Evolutionary conservation across 1,140 invertebrate genomes (phyloP), one percentile per base, ranked within the genome.

Genomic region (Bombyx mandarina): DNA sequence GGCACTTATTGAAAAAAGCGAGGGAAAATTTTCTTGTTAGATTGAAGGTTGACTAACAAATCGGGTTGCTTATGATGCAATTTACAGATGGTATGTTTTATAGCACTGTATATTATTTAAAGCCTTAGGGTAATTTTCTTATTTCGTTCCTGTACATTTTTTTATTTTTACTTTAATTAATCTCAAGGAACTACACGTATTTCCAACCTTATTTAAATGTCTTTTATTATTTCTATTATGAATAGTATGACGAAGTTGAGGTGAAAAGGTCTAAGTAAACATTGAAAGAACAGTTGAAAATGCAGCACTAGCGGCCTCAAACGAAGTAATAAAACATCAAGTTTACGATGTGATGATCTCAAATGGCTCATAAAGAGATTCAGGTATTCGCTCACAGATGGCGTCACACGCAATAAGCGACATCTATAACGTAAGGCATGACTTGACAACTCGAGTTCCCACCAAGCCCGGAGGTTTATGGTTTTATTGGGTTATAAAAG

Each of bases 401-500:
- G 81, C 87, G 73, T 61, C 71, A 63, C 46, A 44, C 60, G 59
- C 57, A 56, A 71, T 65, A 58, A 63, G 62, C 79, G 79, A 75
- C 81, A 78, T 81, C 80, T 85, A 81, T 71, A 69, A 61, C 65
- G 63, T 61, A 63, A 63, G 48, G 42, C 61, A 60, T 65, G 62
- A 78, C 9, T 42, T 48, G 9, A 7, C 48, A 54, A 18, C 18
- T 45, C 3, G n/a, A 12, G 10, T 18, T 8, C 18, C 18, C 54
- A 49, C 18, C 54, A 49, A 56, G 7, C 35, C 22, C 49, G 35
- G 51, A 52, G 9, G 12, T 49, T 56, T 78, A 81, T 84, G 77
- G 74, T 85, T 85, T 87, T 87, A 87, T 87, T 82, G 75, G 75
- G 73, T 69, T 69, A 87, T 87, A 88, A 88, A 86, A 86, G 79